Conservation (phyloP, 2,113 vertebrate species). For the Lophochroa leadbeateri region DNA sequence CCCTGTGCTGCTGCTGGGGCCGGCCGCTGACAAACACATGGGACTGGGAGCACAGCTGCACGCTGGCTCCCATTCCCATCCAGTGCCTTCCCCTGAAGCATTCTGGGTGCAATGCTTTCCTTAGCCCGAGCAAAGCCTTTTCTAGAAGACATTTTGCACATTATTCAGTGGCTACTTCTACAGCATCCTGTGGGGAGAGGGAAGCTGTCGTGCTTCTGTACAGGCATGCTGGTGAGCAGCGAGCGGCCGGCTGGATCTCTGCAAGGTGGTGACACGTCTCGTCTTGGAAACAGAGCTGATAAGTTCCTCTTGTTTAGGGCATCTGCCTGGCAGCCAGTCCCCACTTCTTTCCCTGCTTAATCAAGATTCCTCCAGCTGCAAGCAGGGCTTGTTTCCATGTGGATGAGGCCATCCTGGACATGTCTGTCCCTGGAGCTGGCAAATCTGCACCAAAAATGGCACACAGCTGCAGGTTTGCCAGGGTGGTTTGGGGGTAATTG, state of each 20-base stretch:
- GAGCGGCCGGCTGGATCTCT: neutral
- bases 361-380: neutral
- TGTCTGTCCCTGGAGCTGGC: neutral
- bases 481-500: neutral
- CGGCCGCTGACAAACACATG: accelerated
- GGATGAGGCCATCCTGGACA: neutral
- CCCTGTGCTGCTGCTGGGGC: neutral
- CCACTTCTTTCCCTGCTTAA: constrained; percentile 28
- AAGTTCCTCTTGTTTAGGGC: constrained; percentile 47
- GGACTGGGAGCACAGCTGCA: neutral
- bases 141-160: neutral
- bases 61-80: neutral
- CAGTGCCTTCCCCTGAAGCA: neutral
- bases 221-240: neutral
- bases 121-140: neutral
- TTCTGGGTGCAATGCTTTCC: neutral
- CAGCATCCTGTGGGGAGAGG: neutral
- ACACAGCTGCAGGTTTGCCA: neutral
- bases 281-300: constrained; percentile 36
- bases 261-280: constrained; percentile 28
- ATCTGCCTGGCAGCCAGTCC: constrained; percentile 36
- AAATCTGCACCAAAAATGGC: neutral
- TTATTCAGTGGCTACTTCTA: neutral
- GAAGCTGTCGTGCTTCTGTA: neutral
- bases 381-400: neutral